Evolutionary conservation across 1,140 invertebrate genomes (phyloP), one percentile per base, ranked within the genome.

Genomic region (Dendroctonus ponderosae): DNA sequence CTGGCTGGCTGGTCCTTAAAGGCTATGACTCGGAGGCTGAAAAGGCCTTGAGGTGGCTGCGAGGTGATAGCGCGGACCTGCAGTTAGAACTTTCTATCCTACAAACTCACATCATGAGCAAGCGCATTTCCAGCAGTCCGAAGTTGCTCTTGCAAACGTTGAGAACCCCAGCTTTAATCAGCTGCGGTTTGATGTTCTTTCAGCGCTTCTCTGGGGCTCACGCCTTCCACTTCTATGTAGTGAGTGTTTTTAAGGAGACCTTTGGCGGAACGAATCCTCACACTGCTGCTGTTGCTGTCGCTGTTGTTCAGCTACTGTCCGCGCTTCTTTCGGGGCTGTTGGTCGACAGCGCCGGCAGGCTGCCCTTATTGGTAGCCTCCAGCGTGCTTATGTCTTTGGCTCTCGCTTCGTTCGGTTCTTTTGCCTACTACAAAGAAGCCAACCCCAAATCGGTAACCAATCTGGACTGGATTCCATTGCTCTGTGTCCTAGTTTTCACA

Each of bases 111-210:
- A 87, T 89, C 5, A 71, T 85, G 41, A 81, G 81, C n/a, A 81
- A 81, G 51, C 69, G 71, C 5, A 70, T 75, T 9, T 70, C 72
- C 6, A 66, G 67, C 6, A 72, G 70, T 71, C 72, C 72, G 0
- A 56, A 66, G 40, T 14, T 76, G 46, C 56, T 76, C 5, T 49
- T 77, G 5, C 58, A 70, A 48, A 70, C 69, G n/a, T 50, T 78
- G n/a, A 61, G 70, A 49, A 74, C 76, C 85, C 91, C 90, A 6
- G 86, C 91, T 7, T 79, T 91, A 53, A 91, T 91, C 57, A 91
- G 90, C 2, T 92, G 90, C 77, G 90, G 89, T 0, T 79, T 92
- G 50, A 92, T 93, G 90, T 88, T 92, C 78, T 92, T 93, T 78
- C 90, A 91, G 72, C 82, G 89, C 59, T 92, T 93, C 72, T 90